Evolutionary conservation across 2,113 vertebrate species (phyloP).

Genomic region (Spea multiplicata): DNA sequence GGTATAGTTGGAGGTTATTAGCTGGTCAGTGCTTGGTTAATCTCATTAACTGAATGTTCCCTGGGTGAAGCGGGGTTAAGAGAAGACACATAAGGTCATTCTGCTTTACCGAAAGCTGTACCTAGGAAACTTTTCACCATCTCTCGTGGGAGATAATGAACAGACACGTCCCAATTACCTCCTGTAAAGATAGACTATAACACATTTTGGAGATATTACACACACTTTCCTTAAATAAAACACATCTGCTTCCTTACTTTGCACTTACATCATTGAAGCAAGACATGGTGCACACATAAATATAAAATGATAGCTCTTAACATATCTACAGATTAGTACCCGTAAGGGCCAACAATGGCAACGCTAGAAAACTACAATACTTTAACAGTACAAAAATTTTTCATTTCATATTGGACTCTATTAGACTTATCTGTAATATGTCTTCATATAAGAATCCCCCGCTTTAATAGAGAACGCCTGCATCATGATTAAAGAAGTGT

Average conservation of each 20-base stretch:
- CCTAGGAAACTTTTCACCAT: conserved; percentile 34
- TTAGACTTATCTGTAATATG: no score
- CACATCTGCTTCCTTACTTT: conserved; percentile 1
- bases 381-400: no score
- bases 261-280: conserved; percentile 22
- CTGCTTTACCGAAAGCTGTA: conserved; percentile 12
- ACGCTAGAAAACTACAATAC: no score
- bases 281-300: no score
- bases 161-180: conserved; percentile 14
- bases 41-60: conserved; percentile 31
- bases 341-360: no score
- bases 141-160: conserved; percentile 17
- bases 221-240: conserved; percentile 12
- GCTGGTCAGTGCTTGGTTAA: conserved; percentile 29
- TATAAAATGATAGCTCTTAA: no score
- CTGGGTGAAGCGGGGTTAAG: conserved; percentile 23
- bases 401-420: no score
- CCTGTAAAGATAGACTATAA: conserved; percentile 21
- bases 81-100: conserved; percentile 32
- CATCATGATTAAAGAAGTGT: no score
- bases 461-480: no score
- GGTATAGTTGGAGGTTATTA: conserved; percentile 7
- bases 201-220: conserved; percentile 25
- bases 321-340: no score
- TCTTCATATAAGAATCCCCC: no score